A percentile compares a stretch with the other conserved stretches of the same genome.
phyloP scores from a whole-genome alignment of 2,113 vertebrate species.

The Clarias magur region DNA sequence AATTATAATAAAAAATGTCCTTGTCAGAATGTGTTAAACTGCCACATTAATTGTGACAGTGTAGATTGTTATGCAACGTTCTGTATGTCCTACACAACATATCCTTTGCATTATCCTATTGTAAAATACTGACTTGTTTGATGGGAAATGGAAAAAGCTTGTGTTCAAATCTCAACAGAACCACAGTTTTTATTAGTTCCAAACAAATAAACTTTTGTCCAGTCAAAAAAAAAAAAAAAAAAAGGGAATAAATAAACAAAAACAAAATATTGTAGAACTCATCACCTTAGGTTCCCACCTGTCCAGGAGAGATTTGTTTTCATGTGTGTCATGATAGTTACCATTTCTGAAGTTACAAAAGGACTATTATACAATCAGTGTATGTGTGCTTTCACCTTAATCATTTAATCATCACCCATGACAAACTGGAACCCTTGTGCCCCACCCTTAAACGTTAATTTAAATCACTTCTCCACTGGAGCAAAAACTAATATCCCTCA shows the following conservation, averaged over 20 bases:
- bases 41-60: not conserved
- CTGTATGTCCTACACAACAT: not conserved
- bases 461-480: conserved; percentile 61
- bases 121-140: conserved; percentile 46
- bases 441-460: conserved; percentile 58
- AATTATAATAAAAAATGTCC: not conserved
- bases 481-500: conserved; percentile 64
- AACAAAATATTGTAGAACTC: conserved; percentile 64
- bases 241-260: conserved; percentile 33
- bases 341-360: conserved; percentile 70
- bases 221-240: conserved; percentile 63
- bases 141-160: conserved; percentile 37
- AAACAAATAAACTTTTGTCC: conserved; percentile 81
- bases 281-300: conserved; percentile 62
- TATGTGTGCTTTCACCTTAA: conserved; percentile 78
- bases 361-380: conserved; percentile 81
- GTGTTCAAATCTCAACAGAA: conserved; percentile 74
- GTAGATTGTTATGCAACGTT: not conserved
- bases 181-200: conserved; percentile 81
- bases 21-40: no score
- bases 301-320: conserved; percentile 72
- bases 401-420: conserved; percentile 66
- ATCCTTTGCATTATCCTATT: conserved; percentile 41
- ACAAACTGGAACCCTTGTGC: conserved; percentile 66
- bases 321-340: conserved; percentile 68